phyloP scores from a whole-genome alignment of 1,140 invertebrate genomes.

The Laupala kohalensis region DNA sequence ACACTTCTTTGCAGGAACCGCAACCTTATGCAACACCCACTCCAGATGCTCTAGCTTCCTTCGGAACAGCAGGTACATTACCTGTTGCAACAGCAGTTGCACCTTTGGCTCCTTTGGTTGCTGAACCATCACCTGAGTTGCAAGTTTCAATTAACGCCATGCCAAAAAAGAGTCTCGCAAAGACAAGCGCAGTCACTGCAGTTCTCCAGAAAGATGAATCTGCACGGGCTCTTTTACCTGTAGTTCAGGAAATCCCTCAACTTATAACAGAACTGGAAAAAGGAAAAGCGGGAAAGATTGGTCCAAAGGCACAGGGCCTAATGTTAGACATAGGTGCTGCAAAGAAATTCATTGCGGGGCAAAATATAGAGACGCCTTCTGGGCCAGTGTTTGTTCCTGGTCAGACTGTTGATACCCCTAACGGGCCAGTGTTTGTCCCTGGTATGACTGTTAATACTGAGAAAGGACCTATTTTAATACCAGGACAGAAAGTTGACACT shows the following conservation, averaged over 20 bases:
- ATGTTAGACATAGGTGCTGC: conserved; percentile 47
- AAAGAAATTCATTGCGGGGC: conserved; percentile 30
- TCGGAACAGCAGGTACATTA: conserved; percentile 37
- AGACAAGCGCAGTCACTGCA: not conserved
- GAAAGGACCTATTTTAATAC: conserved; percentile 34
- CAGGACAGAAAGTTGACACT: conserved; percentile 27
- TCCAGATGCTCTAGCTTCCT: too few relatives aligned
- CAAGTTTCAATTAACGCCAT: conserved; percentile 31
- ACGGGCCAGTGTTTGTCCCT: conserved; percentile 52
- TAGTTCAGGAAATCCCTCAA: conserved; percentile 45
- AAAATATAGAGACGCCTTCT: conserved; percentile 42
- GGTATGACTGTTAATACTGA: conserved; percentile 42
- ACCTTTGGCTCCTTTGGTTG: conserved; percentile 40
- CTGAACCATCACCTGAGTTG: conserved; percentile 34
- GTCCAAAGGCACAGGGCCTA: conserved; percentile 41
- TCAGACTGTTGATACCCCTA: conserved; percentile 52
- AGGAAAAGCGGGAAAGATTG: conserved; percentile 24
- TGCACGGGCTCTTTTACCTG: conserved; percentile 31
- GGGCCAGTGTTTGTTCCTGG: conserved; percentile 57
- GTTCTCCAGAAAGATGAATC: too few relatives aligned
- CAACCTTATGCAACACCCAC: not conserved
- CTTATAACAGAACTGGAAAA: conserved; percentile 45
- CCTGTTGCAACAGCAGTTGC: conserved; percentile 43
- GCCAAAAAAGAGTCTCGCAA: not conserved
- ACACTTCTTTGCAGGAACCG: conserved; percentile 29